Conservation (phyloP, 2,113 vertebrate species). For the Nipponia nippon region DNA sequence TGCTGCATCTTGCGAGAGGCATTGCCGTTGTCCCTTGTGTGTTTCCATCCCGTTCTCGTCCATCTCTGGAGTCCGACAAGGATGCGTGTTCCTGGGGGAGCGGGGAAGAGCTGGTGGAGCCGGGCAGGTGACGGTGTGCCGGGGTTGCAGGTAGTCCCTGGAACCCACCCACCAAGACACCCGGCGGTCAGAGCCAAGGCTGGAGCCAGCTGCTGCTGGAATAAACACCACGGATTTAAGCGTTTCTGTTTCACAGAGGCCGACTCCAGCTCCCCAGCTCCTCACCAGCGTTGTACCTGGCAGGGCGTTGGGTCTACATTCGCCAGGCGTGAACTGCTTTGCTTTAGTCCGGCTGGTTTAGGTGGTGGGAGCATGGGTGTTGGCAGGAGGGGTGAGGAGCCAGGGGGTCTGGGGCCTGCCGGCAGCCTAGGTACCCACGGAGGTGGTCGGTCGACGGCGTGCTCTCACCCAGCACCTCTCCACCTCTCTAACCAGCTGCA, state of each 20-base stretch:
- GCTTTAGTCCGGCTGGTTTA: neutral
- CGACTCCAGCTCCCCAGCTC: neutral
- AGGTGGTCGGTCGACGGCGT: fast-evolving
- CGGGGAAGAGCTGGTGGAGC: neutral
- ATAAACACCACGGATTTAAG: neutral
- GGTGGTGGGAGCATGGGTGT: neutral
- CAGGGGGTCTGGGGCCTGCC: neutral
- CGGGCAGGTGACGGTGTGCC: neutral
- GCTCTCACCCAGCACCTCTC: fast-evolving
- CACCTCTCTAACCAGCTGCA: neutral
- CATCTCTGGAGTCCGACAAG: neutral
- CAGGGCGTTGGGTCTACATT: neutral
- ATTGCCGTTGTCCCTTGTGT: neutral
- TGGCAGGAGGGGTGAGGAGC: neutral
- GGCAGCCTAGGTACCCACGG: neutral
- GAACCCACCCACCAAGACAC: neutral
- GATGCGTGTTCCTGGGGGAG: fast-evolving
- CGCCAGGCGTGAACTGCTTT: fast-evolving
- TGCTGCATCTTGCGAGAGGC: neutral
- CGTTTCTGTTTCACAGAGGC: neutral
- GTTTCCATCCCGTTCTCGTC: neutral
- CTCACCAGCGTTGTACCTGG: neutral
- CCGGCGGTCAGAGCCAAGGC: neutral
- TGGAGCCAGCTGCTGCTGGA: neutral
- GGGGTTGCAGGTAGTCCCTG: neutral